Base-by-base conservation (phyloP, 2,888 invertebrate genomes). In the Teleiodes luculella region DNA sequence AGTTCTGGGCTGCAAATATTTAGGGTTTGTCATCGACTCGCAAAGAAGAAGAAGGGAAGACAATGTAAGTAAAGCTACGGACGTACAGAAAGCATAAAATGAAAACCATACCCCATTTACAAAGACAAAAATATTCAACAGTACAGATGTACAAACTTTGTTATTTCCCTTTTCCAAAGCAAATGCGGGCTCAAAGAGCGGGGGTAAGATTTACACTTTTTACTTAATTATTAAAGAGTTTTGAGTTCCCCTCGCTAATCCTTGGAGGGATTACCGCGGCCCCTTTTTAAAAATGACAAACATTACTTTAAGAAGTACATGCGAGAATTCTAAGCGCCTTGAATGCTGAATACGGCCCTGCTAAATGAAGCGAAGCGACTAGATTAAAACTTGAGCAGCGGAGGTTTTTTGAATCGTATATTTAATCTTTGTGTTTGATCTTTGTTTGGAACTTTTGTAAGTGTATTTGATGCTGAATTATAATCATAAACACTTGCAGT, bases 151-250 rank as follows among this genome's bases (percentile, higher is more conserved):
- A 31, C 51, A 51, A 51, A 51, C 51, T 51, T 51, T 10, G 36
- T 41, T 41, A 39, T 51, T 48, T 41, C 31, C 43, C 24, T 14
- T 41, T 7, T 8, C 18, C 39, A 10, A 28, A 43, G n/a, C 24
- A 28, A 43, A 24, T 43, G 16, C 39, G 35, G 28, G 16, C 16
- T 28, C 39, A 11, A 20, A 43, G 20, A 49, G 37, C 31, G 33
- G 14, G 47, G 51, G 13, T 10, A 41, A 56, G 55, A 57, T 61
- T 62, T 56, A 60, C 58, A 58, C 58, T 61, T 62, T 56, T 60
- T 56, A 58, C 58, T 74, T 64, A 74, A 75, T 72, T 70, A 74
- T 74, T 74, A 67, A 75, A 67, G 63, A 61, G 63, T 64, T 63
- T 64, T 66, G 61, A 59, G 63, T 68, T 62, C 64, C 65, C 64